Percentiles rank a stretch among this genome's conserved stretches.
Evolutionary conservation across 2,113 vertebrate genomes (phyloP).

Genomic region (Equus quagga): DNA sequence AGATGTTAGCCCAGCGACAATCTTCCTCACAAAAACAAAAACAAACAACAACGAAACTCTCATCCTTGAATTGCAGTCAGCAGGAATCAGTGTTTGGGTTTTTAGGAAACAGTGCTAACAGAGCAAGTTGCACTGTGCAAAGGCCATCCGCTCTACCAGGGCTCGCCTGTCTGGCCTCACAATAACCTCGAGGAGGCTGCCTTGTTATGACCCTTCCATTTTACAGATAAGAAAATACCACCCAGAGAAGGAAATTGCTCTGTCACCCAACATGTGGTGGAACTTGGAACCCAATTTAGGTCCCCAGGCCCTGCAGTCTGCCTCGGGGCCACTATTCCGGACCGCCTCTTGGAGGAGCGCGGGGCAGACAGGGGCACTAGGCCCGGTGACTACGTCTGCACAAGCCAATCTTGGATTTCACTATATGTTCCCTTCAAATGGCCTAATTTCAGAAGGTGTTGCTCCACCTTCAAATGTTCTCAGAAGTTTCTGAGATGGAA

Average conservation of each 20-base stretch:
- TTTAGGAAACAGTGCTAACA: neutral
- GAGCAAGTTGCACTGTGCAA: neutral
- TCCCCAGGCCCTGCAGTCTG: neutral
- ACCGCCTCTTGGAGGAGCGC: neutral
- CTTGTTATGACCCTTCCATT: neutral
- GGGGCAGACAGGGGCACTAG: neutral
- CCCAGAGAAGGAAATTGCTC: neutral
- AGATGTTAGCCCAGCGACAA: too few relatives aligned
- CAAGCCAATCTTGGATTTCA: slow-evolving; percentile 12
- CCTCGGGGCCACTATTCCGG: neutral
- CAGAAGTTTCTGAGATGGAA: slow-evolving; percentile 9
- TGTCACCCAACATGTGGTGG: neutral
- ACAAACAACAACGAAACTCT: neutral
- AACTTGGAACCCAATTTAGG: neutral
- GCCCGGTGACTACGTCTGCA: neutral
- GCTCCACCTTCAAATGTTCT: neutral
- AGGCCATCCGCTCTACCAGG: neutral
- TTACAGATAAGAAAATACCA: neutral
- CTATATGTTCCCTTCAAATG: neutral
- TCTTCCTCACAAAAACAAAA: neutral
- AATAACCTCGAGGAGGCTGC: neutral
- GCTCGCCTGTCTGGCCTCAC: neutral
- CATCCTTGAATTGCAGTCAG: neutral
- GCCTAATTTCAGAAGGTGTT: slow-evolving; percentile 2
- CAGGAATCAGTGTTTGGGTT: neutral